phyloP scores from a whole-genome alignment of 2,888 invertebrate genomes.

The Itoplectis maculator region DNA sequence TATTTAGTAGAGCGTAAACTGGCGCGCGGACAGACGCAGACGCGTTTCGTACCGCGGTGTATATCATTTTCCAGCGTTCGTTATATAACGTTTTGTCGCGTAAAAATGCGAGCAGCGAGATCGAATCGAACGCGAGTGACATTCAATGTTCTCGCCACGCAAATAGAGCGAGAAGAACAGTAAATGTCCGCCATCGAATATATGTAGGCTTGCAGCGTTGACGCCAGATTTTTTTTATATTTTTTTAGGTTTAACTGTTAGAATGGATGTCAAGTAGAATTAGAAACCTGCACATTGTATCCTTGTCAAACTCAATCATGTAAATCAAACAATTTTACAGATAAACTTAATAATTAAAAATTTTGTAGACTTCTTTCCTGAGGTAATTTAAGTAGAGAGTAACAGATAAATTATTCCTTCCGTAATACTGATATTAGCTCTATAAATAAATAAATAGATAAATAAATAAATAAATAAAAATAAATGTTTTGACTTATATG shows the following conservation, averaged over 20 bases:
- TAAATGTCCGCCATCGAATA: neutral
- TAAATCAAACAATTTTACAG: too few relatives aligned
- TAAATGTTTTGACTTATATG: too few relatives aligned
- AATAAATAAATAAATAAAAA: too few relatives aligned
- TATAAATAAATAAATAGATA: too few relatives aligned
- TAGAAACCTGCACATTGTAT: too few relatives aligned
- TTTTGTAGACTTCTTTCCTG: too few relatives aligned
- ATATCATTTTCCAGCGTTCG: neutral
- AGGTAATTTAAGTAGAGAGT: too few relatives aligned
- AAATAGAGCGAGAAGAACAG: constrained; percentile 2
- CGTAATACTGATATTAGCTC: too few relatives aligned
- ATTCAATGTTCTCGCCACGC: neutral
- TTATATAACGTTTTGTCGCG: neutral
- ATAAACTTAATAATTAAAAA: too few relatives aligned
- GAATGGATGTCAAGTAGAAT: too few relatives aligned
- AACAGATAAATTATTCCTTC: too few relatives aligned
- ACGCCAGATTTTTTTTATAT: neutral
- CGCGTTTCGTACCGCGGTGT: neutral
- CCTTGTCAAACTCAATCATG: too few relatives aligned
- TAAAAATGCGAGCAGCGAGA: constrained; percentile 1
- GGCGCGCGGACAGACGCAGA: neutral
- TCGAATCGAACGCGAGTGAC: constrained; percentile 6
- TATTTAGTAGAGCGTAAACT: constrained; percentile 13
- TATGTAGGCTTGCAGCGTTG: neutral
- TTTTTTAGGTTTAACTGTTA: neutral